Evolutionary conservation across 2,113 vertebrate species (phyloP).

Genomic region (Pteronura brasiliensis): DNA sequence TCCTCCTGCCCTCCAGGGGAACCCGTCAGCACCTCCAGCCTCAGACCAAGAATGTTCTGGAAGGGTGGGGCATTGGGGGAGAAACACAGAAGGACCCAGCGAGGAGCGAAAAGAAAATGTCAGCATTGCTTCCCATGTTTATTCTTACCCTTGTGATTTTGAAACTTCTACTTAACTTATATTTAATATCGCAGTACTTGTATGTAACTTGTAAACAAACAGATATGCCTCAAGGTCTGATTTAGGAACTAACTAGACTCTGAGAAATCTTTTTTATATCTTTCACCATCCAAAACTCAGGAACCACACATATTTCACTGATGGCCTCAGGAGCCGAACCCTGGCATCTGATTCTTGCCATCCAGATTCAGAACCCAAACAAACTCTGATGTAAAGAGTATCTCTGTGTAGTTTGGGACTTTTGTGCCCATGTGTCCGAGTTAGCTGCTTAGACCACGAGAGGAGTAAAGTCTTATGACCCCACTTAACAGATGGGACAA

Average conservation of each 20-base stretch:
- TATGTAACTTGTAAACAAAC: background rate
- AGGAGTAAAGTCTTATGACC: background rate
- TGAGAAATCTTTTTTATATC: background rate
- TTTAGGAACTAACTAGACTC: background rate
- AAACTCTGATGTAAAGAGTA: background rate
- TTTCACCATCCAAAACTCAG: background rate
- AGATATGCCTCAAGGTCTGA: background rate
- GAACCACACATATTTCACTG: background rate
- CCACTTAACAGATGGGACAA: background rate
- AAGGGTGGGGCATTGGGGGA: background rate
- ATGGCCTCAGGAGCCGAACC: background rate
- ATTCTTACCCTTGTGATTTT: background rate
- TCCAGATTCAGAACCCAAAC: background rate
- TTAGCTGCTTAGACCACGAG: background rate
- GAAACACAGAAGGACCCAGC: background rate
- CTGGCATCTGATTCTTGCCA: background rate
- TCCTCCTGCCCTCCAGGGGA: background rate
- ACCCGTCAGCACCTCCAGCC: background rate
- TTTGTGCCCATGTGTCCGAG: background rate
- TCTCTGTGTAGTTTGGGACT: background rate
- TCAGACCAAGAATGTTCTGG: background rate
- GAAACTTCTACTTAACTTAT: background rate
- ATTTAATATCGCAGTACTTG: background rate
- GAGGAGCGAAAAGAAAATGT: background rate
- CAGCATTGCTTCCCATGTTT: background rate